phyloP scores from a whole-genome alignment of 1,140 invertebrate genomes.

The Diorhabda carinulata region DNA sequence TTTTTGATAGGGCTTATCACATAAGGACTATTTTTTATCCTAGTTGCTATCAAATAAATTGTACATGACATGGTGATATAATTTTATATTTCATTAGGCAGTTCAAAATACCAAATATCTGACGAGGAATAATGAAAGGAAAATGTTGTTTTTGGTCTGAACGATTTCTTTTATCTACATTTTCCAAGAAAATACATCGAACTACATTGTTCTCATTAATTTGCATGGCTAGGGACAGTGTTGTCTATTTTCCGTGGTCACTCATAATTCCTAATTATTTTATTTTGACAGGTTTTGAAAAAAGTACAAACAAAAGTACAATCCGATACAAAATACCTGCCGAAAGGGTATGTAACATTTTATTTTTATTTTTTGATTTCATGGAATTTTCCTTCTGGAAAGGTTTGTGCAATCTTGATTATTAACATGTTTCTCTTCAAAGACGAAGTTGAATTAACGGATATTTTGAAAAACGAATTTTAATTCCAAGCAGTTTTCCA shows the following conservation, averaged over 20 bases:
- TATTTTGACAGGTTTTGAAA: slow-evolving; percentile 35
- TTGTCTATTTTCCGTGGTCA: background rate
- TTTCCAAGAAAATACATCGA: slow-evolving; percentile 14
- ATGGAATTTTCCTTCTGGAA: slow-evolving; percentile 20
- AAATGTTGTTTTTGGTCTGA: too few relatives aligned
- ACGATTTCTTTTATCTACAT: background rate
- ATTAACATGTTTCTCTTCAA: slow-evolving; percentile 23
- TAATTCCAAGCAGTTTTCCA: background rate
- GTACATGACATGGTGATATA: too few relatives aligned
- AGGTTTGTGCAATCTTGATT: slow-evolving; percentile 25
- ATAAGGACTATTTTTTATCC: too few relatives aligned
- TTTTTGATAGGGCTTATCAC: too few relatives aligned
- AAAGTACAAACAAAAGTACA: slow-evolving; percentile 6
- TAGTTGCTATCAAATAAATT: too few relatives aligned
- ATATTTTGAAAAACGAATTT: slow-evolving; percentile 1
- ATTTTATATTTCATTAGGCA: too few relatives aligned
- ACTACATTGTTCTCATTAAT: background rate
- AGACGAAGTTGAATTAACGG: slow-evolving; percentile 17
- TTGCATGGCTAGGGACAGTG: slow-evolving; percentile 3
- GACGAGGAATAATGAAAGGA: too few relatives aligned
- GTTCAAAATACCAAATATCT: too few relatives aligned
- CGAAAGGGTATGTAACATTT: slow-evolving; percentile 32
- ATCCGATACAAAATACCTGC: slow-evolving; percentile 24
- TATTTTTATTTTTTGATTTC: slow-evolving; percentile 26
- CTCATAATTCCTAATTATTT: slow-evolving; percentile 3